Percentiles rank a stretch among this genome's conserved stretches.
Conservation (phyloP, 2,113 vertebrate genomes). For the Sylvicapra grimmia region DNA sequence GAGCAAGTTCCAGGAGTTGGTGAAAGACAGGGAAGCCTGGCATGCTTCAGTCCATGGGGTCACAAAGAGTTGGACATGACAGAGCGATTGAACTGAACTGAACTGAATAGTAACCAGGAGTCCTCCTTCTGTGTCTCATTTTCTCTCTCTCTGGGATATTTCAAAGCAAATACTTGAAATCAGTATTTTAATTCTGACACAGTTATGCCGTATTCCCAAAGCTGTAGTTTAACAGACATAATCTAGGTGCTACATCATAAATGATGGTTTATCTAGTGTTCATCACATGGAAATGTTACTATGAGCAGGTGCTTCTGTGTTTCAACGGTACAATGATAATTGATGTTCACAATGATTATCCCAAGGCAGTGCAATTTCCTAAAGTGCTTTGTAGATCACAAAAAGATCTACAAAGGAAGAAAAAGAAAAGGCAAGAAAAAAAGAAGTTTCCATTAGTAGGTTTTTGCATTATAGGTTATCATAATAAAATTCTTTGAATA, state of each 20-base stretch:
- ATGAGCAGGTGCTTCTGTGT: not conserved
- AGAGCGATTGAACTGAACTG: not conserved
- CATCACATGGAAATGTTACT: not conserved
- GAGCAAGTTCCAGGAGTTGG: not conserved
- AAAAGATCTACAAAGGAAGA: not conserved
- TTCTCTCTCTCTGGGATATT: not conserved
- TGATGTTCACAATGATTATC: not conserved
- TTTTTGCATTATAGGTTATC: conserved; percentile 13
- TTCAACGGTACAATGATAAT: not conserved
- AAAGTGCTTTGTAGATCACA: not conserved
- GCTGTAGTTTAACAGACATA: not conserved
- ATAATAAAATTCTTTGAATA: conserved; percentile 16
- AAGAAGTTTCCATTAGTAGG: not conserved
- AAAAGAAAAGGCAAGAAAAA: not conserved
- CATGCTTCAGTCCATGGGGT: not conserved
- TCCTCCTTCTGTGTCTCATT: not conserved
- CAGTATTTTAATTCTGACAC: conserved; percentile 27
- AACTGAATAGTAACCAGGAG: not conserved
- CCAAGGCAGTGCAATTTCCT: not conserved
- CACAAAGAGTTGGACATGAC: not conserved
- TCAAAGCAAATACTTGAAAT: conserved; percentile 7
- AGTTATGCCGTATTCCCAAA: not conserved
- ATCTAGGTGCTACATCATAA: not conserved
- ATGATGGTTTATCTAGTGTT: not conserved
- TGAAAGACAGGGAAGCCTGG: not conserved